phyloP scores from a whole-genome alignment of 30 jellyfish, hydroid and myxozoan species.

The Hydractinia echinata region DNA sequence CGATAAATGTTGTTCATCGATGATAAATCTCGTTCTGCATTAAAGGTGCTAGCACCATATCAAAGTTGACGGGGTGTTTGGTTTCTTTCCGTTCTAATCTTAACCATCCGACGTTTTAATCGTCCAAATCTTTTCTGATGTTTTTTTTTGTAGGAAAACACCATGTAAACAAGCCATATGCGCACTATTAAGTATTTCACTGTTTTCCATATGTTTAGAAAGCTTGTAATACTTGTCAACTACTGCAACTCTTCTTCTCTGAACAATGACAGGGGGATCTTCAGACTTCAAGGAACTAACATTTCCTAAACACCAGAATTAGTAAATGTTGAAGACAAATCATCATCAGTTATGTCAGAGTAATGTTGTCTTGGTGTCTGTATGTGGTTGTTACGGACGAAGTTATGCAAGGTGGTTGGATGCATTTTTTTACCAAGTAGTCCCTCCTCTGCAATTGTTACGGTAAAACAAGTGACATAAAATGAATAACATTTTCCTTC shows the following conservation, averaged over 20 bases:
- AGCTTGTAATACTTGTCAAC: too few species aligned
- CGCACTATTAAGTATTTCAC: background rate
- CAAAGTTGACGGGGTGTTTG: background rate
- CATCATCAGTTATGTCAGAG: background rate
- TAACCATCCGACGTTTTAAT: background rate
- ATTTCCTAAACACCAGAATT: background rate
- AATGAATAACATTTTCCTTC: too few species aligned
- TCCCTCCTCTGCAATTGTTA: background rate
- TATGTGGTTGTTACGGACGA: background rate
- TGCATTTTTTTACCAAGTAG: background rate
- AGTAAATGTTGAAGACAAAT: background rate
- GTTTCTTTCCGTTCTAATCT: background rate
- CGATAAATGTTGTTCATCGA: background rate
- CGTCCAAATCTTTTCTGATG: background rate
- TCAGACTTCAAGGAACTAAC: background rate
- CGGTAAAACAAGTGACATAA: background rate
- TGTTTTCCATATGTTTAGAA: background rate
- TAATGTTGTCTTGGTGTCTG: background rate
- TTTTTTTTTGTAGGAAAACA: background rate
- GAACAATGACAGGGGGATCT: background rate
- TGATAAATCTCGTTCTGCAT: background rate
- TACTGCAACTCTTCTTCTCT: background rate
- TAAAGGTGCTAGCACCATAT: background rate
- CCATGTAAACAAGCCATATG: background rate
- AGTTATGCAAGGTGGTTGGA: slow-evolving; percentile 1